Percentiles rank a stretch among this genome's conserved stretches.
These are phyloP conservation scores for Luperina nickerlii DNA, from an alignment of 2,888 invertebrate genomes.

Conservation along the genomic window DNA sequence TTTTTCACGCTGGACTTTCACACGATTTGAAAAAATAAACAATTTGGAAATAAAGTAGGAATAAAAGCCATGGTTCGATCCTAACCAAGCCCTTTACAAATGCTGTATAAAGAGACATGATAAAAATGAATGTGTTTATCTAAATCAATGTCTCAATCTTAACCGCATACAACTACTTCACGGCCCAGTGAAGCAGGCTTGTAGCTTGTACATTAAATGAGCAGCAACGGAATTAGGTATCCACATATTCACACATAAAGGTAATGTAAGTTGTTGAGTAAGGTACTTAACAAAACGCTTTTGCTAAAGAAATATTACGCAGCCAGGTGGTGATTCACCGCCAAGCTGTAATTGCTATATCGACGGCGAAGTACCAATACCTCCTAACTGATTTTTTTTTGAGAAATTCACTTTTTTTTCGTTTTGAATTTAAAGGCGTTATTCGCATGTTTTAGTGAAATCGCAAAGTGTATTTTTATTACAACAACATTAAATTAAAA, in stretches of 20 bases:
- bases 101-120: conserved; percentile 48
- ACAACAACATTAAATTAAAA: too few species aligned
- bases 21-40: conserved; percentile 5
- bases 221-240: conserved; percentile 74
- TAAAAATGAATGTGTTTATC: conserved; percentile 53
- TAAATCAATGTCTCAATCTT: conserved; percentile 79
- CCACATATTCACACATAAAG: conserved; percentile 57
- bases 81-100: conserved; percentile 20
- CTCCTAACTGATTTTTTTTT: too few species aligned
- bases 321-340: conserved; percentile 71
- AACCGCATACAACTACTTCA: conserved; percentile 75
- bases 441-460: too few species aligned
- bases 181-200: conserved; percentile 75
- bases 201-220: conserved; percentile 76
- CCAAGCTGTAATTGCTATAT: conserved; percentile 54
- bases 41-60: conserved; percentile 7
- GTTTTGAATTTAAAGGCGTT: too few species aligned
- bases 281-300: conserved; percentile 70
- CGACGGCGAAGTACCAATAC: too few species aligned
- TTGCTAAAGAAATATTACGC: conserved; percentile 68
- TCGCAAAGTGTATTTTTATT: too few species aligned
- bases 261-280: conserved; percentile 57
- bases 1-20: conserved; percentile 16
- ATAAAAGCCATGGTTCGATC: not conserved
- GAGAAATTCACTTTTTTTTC: too few species aligned